These are phyloP conservation scores for Ceratitis capitata DNA, from an alignment of 1,140 invertebrate species.

Conservation along the genomic window DNA sequence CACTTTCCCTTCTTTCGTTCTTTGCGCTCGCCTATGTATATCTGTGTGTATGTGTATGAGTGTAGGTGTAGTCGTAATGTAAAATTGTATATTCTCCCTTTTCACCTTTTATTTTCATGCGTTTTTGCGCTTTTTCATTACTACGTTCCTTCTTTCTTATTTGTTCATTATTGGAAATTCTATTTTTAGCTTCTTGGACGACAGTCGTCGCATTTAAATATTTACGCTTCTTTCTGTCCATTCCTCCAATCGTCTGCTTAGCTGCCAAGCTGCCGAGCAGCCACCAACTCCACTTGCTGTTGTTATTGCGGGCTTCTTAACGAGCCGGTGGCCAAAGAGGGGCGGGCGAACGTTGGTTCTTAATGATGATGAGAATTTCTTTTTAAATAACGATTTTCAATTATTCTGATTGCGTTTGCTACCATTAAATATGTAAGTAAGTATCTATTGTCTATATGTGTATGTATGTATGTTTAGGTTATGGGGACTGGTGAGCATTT, in stretches of 20 bases:
- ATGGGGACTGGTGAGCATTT: too few species aligned
- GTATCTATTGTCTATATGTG: background rate
- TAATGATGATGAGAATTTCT: background rate
- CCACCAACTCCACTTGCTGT: background rate
- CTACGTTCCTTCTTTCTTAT: background rate
- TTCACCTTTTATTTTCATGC: background rate
- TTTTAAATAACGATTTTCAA: constrained; percentile 18
- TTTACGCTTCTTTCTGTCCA: background rate
- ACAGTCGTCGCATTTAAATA: background rate
- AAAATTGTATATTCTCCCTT: background rate
- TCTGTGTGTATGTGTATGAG: background rate
- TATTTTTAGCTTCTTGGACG: constrained; percentile 8
- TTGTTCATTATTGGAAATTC: constrained; percentile 14
- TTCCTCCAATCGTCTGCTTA: background rate
- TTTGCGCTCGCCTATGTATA: background rate
- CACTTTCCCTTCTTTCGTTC: constrained; percentile 13
- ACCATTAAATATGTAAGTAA: background rate
- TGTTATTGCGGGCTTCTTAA: background rate
- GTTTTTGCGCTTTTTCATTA: background rate
- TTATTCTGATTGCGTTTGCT: background rate
- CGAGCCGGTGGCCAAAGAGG: background rate
- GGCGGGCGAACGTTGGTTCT: background rate
- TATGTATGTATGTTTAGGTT: background rate
- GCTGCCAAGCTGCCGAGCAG: background rate
- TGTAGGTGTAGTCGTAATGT: too few species aligned